phyloP scores from a whole-genome alignment of 2,113 vertebrate genomes.

The Erythrolamprus reginae region DNA sequence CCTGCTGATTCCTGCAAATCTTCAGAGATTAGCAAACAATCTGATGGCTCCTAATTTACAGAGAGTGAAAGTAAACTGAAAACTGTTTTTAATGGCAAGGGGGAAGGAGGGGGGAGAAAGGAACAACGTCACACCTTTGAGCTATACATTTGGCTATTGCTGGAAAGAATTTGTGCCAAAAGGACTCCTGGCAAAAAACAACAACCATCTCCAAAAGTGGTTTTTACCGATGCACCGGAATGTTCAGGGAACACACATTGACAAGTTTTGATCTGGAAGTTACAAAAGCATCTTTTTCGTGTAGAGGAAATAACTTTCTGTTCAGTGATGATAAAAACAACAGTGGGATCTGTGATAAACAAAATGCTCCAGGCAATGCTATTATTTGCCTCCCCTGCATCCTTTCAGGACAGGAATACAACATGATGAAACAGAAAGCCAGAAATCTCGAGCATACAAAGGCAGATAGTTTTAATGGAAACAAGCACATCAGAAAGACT shows the following conservation, averaged over 20 bases:
- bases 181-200: constrained; percentile 44
- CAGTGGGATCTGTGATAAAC: constrained; percentile 50
- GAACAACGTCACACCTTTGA: constrained; percentile 28
- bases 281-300: constrained; percentile 60
- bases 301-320: constrained; percentile 28
- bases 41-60: constrained; percentile 47
- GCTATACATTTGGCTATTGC: neutral
- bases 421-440: constrained; percentile 25
- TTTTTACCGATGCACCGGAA: constrained; percentile 54
- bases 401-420: constrained; percentile 48
- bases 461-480: constrained; percentile 36
- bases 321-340: neutral
- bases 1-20: constrained; percentile 39
- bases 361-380: constrained; percentile 53
- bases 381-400: constrained; percentile 36
- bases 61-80: constrained; percentile 47
- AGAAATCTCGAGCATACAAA: constrained; percentile 27
- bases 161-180: neutral
- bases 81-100: constrained; percentile 43
- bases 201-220: constrained; percentile 20
- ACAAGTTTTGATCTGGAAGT: constrained; percentile 71
- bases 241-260: constrained; percentile 60
- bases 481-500: constrained; percentile 1
- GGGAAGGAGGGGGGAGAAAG: neutral
- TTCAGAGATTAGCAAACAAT: constrained; percentile 52